These are phyloP conservation scores for Lepidochrysops patricia DNA, from an alignment of 2,888 invertebrate species.

Conservation along the genomic window DNA sequence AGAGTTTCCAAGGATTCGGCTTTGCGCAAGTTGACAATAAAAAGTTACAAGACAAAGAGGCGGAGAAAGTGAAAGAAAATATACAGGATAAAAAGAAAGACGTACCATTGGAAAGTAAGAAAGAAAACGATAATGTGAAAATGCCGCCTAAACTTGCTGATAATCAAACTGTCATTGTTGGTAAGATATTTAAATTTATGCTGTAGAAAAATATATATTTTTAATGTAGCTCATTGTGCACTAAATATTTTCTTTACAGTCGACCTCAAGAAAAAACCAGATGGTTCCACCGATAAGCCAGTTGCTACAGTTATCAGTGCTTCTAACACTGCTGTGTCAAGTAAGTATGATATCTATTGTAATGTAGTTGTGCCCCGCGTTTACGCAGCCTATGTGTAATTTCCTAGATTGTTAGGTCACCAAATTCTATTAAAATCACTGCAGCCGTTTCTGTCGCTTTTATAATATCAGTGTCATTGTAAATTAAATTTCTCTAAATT, in stretches of 20 bases:
- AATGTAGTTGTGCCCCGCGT: no score
- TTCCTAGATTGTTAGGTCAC: no score
- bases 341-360: neutral
- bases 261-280: slow-evolving; percentile 24
- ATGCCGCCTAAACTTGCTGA: slow-evolving; percentile 1
- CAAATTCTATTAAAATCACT: no score
- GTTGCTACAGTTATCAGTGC: slow-evolving; percentile 29
- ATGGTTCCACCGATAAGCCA: slow-evolving; percentile 14
- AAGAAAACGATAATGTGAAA: slow-evolving; percentile 14
- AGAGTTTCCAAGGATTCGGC: slow-evolving; percentile 30
- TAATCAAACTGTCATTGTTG: slow-evolving; percentile 24
- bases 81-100: slow-evolving; percentile 27
- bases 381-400: no score
- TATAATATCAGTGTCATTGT: no score
- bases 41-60: slow-evolving; percentile 32
- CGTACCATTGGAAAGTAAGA: neutral
- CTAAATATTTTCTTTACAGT: slow-evolving; percentile 18
- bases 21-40: slow-evolving; percentile 34
- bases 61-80: slow-evolving; percentile 43
- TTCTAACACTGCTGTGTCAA: slow-evolving; percentile 21
- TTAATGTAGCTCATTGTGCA: no score
- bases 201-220: no score
- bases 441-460: no score
- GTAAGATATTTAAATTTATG: slow-evolving; percentile 20
- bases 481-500: no score